Evolutionary conservation across 2,113 vertebrate genomes (phyloP).

Genomic region (Motacilla tschutschensis): DNA sequence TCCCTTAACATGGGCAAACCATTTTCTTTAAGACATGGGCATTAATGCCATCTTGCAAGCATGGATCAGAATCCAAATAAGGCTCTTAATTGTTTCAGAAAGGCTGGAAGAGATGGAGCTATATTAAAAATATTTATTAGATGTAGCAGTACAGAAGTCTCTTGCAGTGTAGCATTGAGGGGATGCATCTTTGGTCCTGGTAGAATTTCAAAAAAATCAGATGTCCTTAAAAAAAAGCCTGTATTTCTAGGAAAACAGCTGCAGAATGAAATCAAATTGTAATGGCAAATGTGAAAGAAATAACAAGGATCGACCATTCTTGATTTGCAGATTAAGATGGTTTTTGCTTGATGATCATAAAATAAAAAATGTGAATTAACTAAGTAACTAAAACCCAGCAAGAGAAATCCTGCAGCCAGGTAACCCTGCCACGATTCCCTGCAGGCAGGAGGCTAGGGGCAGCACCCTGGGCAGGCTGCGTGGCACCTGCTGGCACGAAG

Average conservation of each 20-base stretch:
- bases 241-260: neutral
- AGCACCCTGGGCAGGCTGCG: accelerated
- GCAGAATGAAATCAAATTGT: neutral
- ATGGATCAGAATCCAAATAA: neutral
- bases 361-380: neutral
- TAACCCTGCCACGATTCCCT: too few species aligned
- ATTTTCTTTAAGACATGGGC: neutral
- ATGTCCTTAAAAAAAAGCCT: neutral
- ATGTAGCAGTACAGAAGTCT: neutral
- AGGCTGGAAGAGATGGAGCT: neutral
- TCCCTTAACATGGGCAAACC: neutral
- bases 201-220: neutral
- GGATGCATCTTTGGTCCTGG: neutral
- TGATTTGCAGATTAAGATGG: neutral
- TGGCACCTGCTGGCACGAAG: accelerated
- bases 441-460: neutral
- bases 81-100: neutral
- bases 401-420: neutral
- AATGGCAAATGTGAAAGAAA: neutral
- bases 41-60: neutral
- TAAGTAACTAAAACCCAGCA: neutral
- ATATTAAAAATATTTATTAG: neutral
- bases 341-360: neutral
- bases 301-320: neutral
- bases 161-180: neutral